phyloP scores from a whole-genome alignment of 2,888 invertebrate species.

The Apeira syringaria region DNA sequence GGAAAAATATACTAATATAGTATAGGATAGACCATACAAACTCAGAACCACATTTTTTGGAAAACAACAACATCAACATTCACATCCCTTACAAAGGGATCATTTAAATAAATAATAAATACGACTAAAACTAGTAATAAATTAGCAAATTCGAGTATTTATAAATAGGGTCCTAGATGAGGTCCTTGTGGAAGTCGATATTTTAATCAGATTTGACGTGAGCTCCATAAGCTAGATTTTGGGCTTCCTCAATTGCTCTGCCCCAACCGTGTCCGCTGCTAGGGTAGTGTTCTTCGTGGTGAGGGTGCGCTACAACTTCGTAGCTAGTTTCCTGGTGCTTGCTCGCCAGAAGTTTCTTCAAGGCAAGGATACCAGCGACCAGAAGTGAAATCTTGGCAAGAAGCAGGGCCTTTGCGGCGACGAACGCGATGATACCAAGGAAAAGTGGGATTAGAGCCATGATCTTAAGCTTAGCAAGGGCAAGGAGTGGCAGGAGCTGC shows the following conservation, averaged over 20 bases:
- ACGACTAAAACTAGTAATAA: conserved; percentile 69
- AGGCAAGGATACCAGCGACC: conserved; percentile 88
- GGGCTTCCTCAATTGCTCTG: conserved; percentile 74
- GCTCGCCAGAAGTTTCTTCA: conserved; percentile 88
- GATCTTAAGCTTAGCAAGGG: conserved; percentile 90
- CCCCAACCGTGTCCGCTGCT: conserved; percentile 87
- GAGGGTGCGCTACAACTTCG: conserved; percentile 89
- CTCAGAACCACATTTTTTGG: conserved; percentile 66
- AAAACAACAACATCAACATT: conserved; percentile 71
- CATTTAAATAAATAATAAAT: conserved; percentile 72
- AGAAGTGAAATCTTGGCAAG: conserved; percentile 92
- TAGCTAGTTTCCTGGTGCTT: conserved; percentile 88
- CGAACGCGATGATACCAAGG: conserved; percentile 88
- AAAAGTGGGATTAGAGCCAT: conserved; percentile 90
- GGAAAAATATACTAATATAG: conserved; percentile 72
- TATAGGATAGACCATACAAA: conserved; percentile 72
- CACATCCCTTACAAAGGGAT: conserved; percentile 67
- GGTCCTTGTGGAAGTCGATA: conserved; percentile 40
- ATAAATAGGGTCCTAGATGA: conserved; percentile 43
- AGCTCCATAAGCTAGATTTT: conserved; percentile 84
- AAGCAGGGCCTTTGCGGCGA: conserved; percentile 93
- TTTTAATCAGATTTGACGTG: conserved; percentile 72
- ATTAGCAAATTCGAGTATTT: conserved; percentile 26
- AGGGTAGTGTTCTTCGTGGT: conserved; percentile 81
- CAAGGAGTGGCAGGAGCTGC: conserved; percentile 88